Base-by-base conservation (phyloP, 2,797 vertebrate genomes). In the Dryobates pubescens region DNA sequence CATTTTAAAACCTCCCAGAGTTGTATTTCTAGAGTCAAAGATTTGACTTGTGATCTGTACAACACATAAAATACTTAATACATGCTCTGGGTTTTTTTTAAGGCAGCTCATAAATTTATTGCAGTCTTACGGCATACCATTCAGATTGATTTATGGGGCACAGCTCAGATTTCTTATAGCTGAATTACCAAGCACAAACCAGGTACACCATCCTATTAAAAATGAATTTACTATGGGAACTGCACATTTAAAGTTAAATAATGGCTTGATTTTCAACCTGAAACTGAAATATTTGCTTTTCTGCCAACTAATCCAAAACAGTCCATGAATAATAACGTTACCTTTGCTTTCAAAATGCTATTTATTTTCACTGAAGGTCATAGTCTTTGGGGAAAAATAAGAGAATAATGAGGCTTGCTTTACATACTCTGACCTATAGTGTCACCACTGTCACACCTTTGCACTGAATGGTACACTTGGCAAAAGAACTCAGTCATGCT, bases 241-340 rank as follows among this genome's bases (percentile, higher is more conserved):
- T 92, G 86, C 70, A 76, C 89, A 92, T 47, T 95, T 89, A 93
- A 95, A 96, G 90, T 92, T 96, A 97, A 97, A 96, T 95, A 96
- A 94, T 96, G 89, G 71, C 90, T 96, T 95, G 88, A 96, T 96
- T 96, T 96, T 95, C 92, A 88, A 95, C 76, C 72, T 94, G 85
- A 82, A 97, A 96, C 88, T 95, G 95, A 97, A 97, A 96, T 97
- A 96, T 94, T 96, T 96, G 80, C 83, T 95, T 96, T 92, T 88
- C 95, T 94, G 88, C 71, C 92, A 96, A 86, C 34, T 81, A 89
- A 81, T 65, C 63, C 43, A 88, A 92, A 94, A 41, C 82, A 93
- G 81, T 84, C 80, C 74, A 64, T 96, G 94, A 97, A 96, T 96
- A 97, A 97, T 97, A 93, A 90, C 78, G 93, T 88, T 83, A 91